These are phyloP conservation scores for Micoletzkya japonica DNA, from an alignment of 2,888 invertebrate genomes.

Conservation along the genomic window DNA sequence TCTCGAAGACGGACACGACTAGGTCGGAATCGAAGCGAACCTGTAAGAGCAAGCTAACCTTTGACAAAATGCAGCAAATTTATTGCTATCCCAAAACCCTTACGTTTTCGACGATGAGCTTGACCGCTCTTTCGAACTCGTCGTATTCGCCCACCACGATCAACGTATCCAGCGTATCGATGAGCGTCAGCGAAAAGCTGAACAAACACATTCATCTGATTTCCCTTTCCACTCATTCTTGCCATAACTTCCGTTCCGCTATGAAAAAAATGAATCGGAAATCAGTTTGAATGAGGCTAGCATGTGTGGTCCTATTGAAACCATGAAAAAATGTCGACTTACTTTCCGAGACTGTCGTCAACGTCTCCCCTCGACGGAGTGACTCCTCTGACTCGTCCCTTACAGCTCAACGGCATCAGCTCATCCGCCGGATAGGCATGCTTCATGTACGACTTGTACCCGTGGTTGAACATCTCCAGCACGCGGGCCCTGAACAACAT, in stretches of 20 bases:
- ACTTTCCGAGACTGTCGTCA: slow-evolving; percentile 96
- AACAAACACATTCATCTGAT: no score
- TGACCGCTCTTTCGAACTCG: slow-evolving; percentile 89
- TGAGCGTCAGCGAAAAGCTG: slow-evolving; percentile 92
- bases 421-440: slow-evolving; percentile 98
- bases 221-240: no score
- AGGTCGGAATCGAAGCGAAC: slow-evolving; percentile 85
- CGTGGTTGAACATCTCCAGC: slow-evolving; percentile 93
- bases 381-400: slow-evolving; percentile 85
- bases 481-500: slow-evolving; percentile 70
- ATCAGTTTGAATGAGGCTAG: neutral
- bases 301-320: neutral
- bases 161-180: slow-evolving; percentile 90
- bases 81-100: neutral
- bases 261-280: neutral
- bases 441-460: slow-evolving; percentile 87
- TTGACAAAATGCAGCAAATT: neutral
- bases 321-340: slow-evolving; percentile 67
- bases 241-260: no score
- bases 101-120: slow-evolving; percentile 82
- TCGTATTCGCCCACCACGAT: slow-evolving; percentile 86
- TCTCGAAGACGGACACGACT: slow-evolving; percentile 95
- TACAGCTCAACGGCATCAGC: slow-evolving; percentile 92
- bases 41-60: slow-evolving; percentile 13
- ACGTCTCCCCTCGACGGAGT: slow-evolving; percentile 91